These are phyloP conservation scores for Pollenia amentaria DNA, from an alignment of 2,888 invertebrate genomes.

Conservation along the genomic window DNA sequence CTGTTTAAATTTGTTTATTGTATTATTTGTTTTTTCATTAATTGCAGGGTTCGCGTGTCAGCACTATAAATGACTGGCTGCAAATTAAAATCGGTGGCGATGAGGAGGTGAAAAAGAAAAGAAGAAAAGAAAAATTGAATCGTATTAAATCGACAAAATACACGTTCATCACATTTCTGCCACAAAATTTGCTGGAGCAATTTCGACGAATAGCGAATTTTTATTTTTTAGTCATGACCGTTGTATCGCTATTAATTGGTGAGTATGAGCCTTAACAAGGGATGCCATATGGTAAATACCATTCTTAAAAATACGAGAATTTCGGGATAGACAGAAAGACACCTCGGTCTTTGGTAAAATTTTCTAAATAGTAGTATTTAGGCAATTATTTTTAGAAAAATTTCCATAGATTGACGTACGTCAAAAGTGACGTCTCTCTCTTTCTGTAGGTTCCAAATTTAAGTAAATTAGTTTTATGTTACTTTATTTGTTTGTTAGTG, in stretches of 20 bases:
- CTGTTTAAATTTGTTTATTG: constrained; percentile 10
- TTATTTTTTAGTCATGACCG: constrained; percentile 91
- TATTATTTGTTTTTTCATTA: constrained; percentile 63
- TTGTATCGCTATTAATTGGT: constrained; percentile 89
- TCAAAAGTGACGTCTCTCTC: too few relatives aligned
- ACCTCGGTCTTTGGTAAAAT: too few relatives aligned
- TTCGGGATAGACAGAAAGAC: too few relatives aligned
- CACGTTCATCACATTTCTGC: constrained; percentile 90
- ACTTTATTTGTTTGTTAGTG: too few relatives aligned
- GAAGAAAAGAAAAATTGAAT: constrained; percentile 82
- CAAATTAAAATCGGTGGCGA: constrained; percentile 87
- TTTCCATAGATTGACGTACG: too few relatives aligned
- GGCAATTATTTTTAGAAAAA: too few relatives aligned
- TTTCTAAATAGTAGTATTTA: too few relatives aligned
- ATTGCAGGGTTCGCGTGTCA: constrained; percentile 87
- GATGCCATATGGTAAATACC: too few relatives aligned
- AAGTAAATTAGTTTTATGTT: too few relatives aligned
- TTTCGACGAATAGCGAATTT: constrained; percentile 93
- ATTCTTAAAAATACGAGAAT: too few relatives aligned
- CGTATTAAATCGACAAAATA: constrained; percentile 90
- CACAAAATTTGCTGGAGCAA: constrained; percentile 93
- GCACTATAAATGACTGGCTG: constrained; percentile 86
- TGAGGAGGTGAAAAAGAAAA: constrained; percentile 84
- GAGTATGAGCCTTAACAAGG: constrained; percentile 77
- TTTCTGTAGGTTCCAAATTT: too few relatives aligned